These are phyloP conservation scores for Daphoenositta chrysoptera DNA, from an alignment of 2,113 vertebrate genomes.

Conservation along the genomic window DNA sequence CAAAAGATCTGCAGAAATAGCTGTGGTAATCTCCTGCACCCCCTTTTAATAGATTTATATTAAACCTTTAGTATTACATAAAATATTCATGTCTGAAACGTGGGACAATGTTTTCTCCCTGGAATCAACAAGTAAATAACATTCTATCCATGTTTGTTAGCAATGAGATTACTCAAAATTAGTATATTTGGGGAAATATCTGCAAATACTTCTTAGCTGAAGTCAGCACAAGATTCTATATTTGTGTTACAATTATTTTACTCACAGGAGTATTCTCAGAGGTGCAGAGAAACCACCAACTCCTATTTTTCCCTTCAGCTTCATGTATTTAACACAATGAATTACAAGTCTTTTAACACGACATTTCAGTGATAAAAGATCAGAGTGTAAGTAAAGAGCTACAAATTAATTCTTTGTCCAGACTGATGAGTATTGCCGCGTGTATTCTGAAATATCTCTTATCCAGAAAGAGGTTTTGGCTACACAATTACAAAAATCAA, in stretches of 20 bases:
- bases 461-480: background rate
- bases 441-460: background rate
- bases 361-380: background rate
- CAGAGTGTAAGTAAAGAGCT: background rate
- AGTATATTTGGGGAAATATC: background rate
- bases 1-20: background rate
- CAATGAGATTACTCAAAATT: background rate
- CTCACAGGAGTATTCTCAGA: background rate
- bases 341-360: background rate
- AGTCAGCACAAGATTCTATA: background rate
- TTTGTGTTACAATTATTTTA: background rate
- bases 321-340: background rate
- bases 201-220: background rate
- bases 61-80: background rate
- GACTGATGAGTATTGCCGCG: background rate
- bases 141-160: accelerated
- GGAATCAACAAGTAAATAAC: background rate
- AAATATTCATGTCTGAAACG: background rate
- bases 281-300: background rate
- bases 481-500: background rate
- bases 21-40: background rate
- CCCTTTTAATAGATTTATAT: background rate
- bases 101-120: background rate
- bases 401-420: background rate
- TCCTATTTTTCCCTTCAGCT: background rate